Evolutionary conservation across 2,113 vertebrate genomes (phyloP), one percentile per base, ranked within the genome.

Genomic region (Chloroceryle aenea): DNA sequence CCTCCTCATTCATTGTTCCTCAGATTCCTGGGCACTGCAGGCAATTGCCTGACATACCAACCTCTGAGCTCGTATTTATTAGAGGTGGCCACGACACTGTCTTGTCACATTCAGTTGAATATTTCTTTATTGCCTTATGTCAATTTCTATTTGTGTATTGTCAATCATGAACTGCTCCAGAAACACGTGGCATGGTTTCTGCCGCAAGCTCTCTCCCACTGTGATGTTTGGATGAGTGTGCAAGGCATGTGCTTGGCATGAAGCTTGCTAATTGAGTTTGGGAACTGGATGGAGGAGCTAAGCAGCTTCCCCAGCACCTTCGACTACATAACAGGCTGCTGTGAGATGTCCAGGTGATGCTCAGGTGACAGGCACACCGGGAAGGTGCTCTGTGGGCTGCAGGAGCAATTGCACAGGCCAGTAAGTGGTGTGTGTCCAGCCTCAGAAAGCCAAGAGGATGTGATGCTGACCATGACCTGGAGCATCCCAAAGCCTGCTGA

Each of bases 221-320:
- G 0, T 4, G 38, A 2, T 1, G 1, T 16, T 38, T 56, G 42
- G 22, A 5, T 6, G 40, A 11, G 5, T 0, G 30, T 14, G 22
- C 45, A 38, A 74, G 59, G 30, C 14, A 2, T 1, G 34, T 34
- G 42, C 34, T 42, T 43, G 30, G 42, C 25, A 5, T 7, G 34
- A 42, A 29, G 14, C 30, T 29, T 4, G 3, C 47, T 7, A 22
- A 18, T 26, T 50, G 53, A 16, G 6, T 10, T 53, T 71, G 47
- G 36, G 50, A 32, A 30, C 13, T 7, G 34, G 38, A 18, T 29
- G 50, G 38, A 58, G 43, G 7, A 76, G 50, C n/a, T 42, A 36
- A 40, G 36, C 68, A 50, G 16, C 56, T 58, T 8, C 19, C 17
- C 14, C 38, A 8, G 14, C 2, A 0, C 52, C 34, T 77, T 18